Base-by-base conservation (phyloP, 1,140 invertebrate genomes). In the Ips typographus region DNA sequence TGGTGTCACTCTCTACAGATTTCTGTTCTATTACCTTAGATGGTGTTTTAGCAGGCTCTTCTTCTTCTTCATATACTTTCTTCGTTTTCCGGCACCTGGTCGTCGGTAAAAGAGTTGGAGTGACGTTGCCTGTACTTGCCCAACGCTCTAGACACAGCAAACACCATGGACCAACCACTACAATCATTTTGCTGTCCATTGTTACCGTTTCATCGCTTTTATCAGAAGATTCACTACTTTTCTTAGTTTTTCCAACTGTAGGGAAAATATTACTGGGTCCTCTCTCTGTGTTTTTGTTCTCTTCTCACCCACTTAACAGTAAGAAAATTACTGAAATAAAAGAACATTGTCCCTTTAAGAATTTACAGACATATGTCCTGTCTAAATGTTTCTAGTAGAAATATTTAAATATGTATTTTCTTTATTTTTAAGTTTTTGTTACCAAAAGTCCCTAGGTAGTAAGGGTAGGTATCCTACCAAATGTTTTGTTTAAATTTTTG, bases 71-170 rank as follows among this genome's bases (percentile, higher is more conserved):
- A 80, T 77, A 8, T 81, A 22, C 77, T 78, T 64, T 85, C 85
- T 1, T 84, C 84, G 63, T 84, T 84, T 43, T 82, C 82, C 40
- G 75, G 72, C 40, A 82, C 80, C 77, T 87, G 87, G 59, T 89
- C 88, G 72, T 90, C 88, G 8, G 87, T 87, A 36, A 87, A 81
- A 22, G 86, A 88, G 8, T 87, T 88, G 53, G 88, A 88, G 75
- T 92, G 91, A 72, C 90, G 83, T 75, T 92, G 85, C 59, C 91
- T 82, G 78, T 93, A 94, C 82, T 92, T 92, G 39, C 91, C 91
- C 44, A 94, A 80, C 1, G 91, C 91, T 75, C 91, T 81, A 0
- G 91, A 93, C 2, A 93, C 92, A 0, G 91, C 91, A 79, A 94
- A 94, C 80, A 94, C 91, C 86, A 91, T 87, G 59, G 88, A 89